Evolutionary conservation across 1,140 invertebrate species (phyloP), one percentile per base, ranked within the genome.

Genomic region (Hyposmocoma kahamanoa): DNA sequence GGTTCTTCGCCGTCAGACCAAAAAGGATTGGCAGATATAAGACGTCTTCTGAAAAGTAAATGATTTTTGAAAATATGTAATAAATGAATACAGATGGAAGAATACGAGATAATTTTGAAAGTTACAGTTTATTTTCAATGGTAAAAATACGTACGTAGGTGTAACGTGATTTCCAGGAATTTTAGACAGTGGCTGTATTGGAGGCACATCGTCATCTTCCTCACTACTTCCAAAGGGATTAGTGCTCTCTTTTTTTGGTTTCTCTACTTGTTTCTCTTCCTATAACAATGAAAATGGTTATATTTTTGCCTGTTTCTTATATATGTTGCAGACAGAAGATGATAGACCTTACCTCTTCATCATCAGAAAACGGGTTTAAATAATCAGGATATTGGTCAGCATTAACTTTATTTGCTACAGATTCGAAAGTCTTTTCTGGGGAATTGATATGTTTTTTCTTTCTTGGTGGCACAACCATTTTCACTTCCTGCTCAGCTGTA

Each of bases 331-430:
- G 11, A 36, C 8, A 17, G 10, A 36, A 36, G 15, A 2, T 17
- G 15, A 17, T 15, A 36, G 18, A 36, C 32, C 62, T 65, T 59
- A 72, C 78, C 30, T 85, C 84, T n/a, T 90, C 89, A 21, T 91
- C 91, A 44, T 91, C 91, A 30, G 89, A 90, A 78, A 95, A 95
- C 2, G 95, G 95, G 89, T 96, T 96, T 42, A 96, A 82, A 56
- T 92, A 89, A 38, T 90, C 88, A 0, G 94, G 94, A 86, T 96
- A 96, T 48, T 71, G 61, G 34, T 67, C 61, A 45, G 46, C 47
- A 46, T 57, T 54, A 20, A 21, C 8, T 21, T 58, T 53, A 22
- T 60, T 62, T 47, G 62, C 46, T 9, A 41, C 19, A 50, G 21
- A 59, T 62, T 50, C 47, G 30, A 45, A 30, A 34, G 42, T 18